A percentile compares a stretch with the other conserved stretches of the same genome.
Conservation (phyloP, 1,140 invertebrate genomes). For the Helicoverpa armigera region DNA sequence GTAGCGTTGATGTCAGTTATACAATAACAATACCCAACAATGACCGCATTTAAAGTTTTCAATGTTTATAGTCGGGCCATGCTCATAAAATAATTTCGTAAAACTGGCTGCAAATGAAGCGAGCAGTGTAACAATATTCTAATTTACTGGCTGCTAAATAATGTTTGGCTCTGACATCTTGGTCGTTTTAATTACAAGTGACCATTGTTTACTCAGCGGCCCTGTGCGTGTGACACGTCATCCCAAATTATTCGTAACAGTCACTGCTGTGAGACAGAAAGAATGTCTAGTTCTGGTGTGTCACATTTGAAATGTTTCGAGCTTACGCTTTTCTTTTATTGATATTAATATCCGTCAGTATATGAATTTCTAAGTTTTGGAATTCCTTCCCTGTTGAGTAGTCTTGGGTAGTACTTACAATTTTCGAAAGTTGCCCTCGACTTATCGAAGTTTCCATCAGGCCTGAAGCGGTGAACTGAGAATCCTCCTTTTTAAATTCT, state of each 20-base stretch:
- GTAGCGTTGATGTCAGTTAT: no score
- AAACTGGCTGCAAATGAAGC: conserved; percentile 2
- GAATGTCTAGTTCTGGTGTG: not conserved
- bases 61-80: not conserved
- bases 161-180: not conserved
- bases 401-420: no score
- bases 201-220: conserved; percentile 11
- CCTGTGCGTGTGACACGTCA: not conserved
- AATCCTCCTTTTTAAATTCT: no score
- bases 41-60: not conserved
- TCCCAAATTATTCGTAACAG: not conserved
- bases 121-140: not conserved
- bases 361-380: no score
- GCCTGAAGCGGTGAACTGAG: no score
- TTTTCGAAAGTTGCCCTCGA: no score
- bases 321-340: no score
- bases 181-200: conserved; percentile 5
- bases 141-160: conserved; percentile 10
- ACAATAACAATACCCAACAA: not conserved
- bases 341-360: no score
- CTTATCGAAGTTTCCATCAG: no score
- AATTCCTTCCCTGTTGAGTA: no score
- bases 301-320: not conserved
- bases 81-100: conserved; percentile 4
- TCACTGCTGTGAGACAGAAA: not conserved